A percentile compares a stretch with the other conserved stretches of the same genome.
Evolutionary conservation across 2,888 invertebrate species (phyloP).

Genomic region (Sminthurides aquaticus): DNA sequence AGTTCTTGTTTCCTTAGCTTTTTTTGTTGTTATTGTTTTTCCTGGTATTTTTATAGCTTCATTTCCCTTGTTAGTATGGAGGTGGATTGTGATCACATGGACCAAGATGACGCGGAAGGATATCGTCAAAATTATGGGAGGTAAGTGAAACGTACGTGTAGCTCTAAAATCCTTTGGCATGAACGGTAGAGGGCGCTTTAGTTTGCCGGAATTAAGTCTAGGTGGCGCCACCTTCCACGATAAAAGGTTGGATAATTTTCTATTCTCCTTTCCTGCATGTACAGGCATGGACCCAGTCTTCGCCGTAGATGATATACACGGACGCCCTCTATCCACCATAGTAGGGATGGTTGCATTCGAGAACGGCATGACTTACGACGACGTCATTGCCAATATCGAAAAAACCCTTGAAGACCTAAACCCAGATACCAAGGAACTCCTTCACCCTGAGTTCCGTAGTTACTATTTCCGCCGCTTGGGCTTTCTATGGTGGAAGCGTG

Average conservation of each 20-base stretch:
- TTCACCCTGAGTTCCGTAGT: constrained; percentile 10
- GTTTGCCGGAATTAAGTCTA: too few species aligned
- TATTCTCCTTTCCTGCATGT: too few species aligned
- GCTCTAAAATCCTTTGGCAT: too few species aligned
- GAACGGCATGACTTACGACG: constrained; percentile 1
- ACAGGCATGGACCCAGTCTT: constrained; percentile 33
- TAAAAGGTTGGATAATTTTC: too few species aligned
- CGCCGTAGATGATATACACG: constrained; percentile 33
- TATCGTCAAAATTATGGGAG: constrained; percentile 30
- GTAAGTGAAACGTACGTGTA: too few species aligned
- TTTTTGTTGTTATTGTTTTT: constrained; percentile 27
- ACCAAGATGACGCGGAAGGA: constrained; percentile 29
- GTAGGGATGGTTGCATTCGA: constrained; percentile 37
- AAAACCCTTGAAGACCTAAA: constrained; percentile 2
- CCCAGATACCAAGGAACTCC: background rate
- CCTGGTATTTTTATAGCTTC: constrained; percentile 22
- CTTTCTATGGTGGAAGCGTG: constrained; percentile 15
- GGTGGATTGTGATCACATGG: constrained; percentile 24
- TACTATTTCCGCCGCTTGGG: constrained; percentile 12
- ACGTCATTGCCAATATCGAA: background rate
- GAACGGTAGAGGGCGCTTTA: too few species aligned
- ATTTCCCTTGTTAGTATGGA: constrained; percentile 26
- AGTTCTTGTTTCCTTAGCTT: constrained; percentile 21
- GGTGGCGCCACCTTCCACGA: too few species aligned
- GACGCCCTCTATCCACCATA: constrained; percentile 33